These are phyloP conservation scores for Sinocyclocheilus anophthalmus DNA, from an alignment of 2,113 vertebrate species.

Conservation along the genomic window DNA sequence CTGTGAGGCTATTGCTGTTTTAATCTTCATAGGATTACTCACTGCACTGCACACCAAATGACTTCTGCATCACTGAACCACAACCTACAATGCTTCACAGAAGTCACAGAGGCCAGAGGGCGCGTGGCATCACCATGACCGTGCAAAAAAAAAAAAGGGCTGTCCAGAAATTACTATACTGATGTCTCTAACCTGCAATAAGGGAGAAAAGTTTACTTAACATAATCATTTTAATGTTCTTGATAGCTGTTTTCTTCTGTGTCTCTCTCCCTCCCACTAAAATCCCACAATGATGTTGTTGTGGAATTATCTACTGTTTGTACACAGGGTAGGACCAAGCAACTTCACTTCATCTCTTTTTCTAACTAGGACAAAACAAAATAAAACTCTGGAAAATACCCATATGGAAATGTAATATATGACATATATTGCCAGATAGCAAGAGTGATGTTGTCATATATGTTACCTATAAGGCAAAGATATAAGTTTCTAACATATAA, in stretches of 20 bases:
- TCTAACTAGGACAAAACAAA: neutral
- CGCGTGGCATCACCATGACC: constrained; percentile 12
- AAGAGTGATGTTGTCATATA: too few relatives aligned
- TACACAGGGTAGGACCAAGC: neutral
- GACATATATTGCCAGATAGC: neutral
- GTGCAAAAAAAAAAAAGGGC: constrained; percentile 14
- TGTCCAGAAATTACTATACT: neutral
- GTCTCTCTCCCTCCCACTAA: neutral
- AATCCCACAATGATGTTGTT: neutral
- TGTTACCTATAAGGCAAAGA: too few relatives aligned
- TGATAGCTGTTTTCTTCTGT: neutral
- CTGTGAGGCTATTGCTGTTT: constrained; percentile 18
- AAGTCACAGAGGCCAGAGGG: constrained; percentile 17
- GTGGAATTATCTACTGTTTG: neutral
- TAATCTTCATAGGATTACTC: constrained; percentile 28
- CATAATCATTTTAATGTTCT: neutral
- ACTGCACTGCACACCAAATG: constrained; percentile 31
- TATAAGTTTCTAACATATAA: neutral
- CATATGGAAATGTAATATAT: neutral
- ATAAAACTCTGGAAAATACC: neutral
- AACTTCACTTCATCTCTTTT: neutral
- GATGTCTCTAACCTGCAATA: neutral
- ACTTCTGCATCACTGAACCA: constrained; percentile 49
- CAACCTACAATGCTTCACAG: constrained; percentile 16
- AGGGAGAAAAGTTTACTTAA: neutral